A percentile compares a stretch with the other conserved stretches of the same genome.
Evolutionary conservation across 2,797 vertebrate genomes (phyloP).

Genomic region (Melanotaenia boesemani): DNA sequence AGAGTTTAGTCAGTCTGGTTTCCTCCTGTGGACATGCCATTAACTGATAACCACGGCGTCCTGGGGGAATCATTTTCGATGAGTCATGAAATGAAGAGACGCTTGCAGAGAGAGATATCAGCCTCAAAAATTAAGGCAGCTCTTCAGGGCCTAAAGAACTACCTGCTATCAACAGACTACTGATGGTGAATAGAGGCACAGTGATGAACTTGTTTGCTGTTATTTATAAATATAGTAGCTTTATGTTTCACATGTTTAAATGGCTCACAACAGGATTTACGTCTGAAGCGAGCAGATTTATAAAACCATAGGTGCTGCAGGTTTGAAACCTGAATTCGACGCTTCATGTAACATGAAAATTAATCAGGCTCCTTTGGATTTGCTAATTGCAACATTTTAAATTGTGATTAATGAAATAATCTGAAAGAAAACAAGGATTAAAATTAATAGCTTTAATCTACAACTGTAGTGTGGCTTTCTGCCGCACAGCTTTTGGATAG

Average conservation of each 20-base stretch:
- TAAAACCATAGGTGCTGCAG: too few species aligned
- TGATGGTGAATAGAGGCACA: constrained; percentile 5
- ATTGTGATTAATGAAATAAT: too few species aligned
- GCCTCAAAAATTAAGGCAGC: constrained; percentile 51
- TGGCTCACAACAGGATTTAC: too few species aligned
- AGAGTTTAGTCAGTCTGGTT: constrained; percentile 67
- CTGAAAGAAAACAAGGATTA: too few species aligned
- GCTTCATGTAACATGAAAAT: too few species aligned
- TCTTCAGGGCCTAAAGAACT: constrained; percentile 62
- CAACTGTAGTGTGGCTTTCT: too few species aligned
- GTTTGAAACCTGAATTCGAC: too few species aligned
- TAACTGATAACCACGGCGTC: constrained; percentile 72
- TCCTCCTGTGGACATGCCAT: constrained; percentile 66
- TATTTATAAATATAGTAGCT: constrained; percentile 17
- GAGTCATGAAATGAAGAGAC: constrained; percentile 73
- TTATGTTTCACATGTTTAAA: not conserved
- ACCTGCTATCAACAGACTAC: constrained; percentile 50
- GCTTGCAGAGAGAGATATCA: constrained; percentile 53
- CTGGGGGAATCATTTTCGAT: constrained; percentile 64
- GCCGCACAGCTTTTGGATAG: too few species aligned
- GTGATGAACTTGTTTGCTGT: constrained; percentile 35
- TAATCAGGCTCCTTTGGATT: too few species aligned
- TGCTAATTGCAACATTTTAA: too few species aligned
- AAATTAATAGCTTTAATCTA: too few species aligned
- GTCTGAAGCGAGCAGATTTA: too few species aligned